phyloP scores from a whole-genome alignment of 2,888 invertebrate genomes.

The Entomobrya proxima region DNA sequence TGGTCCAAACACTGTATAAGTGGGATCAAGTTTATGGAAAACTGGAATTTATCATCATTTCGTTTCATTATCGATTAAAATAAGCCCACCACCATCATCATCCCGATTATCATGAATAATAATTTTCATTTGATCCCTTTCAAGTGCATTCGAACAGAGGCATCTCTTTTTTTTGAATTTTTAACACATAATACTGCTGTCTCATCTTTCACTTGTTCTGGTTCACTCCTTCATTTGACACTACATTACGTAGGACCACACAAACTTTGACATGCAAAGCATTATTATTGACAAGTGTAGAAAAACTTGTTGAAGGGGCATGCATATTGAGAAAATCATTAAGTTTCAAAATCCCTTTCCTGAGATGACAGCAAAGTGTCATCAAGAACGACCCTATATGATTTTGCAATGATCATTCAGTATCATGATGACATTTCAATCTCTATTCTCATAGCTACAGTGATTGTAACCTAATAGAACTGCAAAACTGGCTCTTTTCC shows the following conservation, averaged over 20 bases:
- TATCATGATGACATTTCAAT: slow-evolving; percentile 51
- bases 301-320: slow-evolving; percentile 53
- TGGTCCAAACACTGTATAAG: slow-evolving; percentile 7
- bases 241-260: slow-evolving; percentile 39
- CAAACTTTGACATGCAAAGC: neutral
- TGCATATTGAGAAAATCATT: slow-evolving; percentile 53
- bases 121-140: slow-evolving; percentile 39
- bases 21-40: slow-evolving; percentile 45
- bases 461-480: slow-evolving; percentile 14
- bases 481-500: slow-evolving; percentile 22
- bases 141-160: slow-evolving; percentile 20
- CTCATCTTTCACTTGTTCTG: slow-evolving; percentile 43
- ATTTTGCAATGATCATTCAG: neutral
- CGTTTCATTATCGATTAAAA: slow-evolving; percentile 45
- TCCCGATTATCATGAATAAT: slow-evolving; percentile 34
- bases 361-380: slow-evolving; percentile 60
- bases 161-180: slow-evolving; percentile 7
- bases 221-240: neutral
- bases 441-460: slow-evolving; percentile 9
- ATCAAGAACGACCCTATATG: slow-evolving; percentile 1
- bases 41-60: slow-evolving; percentile 23
- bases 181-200: neutral
- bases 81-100: slow-evolving; percentile 33
- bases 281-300: slow-evolving; percentile 29
- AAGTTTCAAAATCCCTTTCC: neutral